phyloP scores from a whole-genome alignment of 1,140 invertebrate species.

The Augochlora pura region DNA sequence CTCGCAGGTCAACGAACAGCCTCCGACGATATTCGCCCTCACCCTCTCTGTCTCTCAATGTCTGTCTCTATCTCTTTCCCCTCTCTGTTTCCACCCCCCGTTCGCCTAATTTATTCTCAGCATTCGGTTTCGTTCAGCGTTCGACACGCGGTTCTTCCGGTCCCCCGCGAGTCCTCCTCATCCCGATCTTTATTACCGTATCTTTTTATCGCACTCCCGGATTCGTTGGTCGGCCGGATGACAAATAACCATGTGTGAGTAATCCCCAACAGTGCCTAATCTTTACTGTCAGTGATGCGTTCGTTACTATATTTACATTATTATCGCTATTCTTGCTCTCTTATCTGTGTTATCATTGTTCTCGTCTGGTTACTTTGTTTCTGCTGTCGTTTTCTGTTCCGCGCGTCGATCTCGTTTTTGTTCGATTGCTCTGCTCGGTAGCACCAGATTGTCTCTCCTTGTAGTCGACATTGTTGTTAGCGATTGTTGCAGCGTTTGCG shows the following conservation, averaged over 20 bases:
- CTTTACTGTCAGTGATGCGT: slow-evolving; percentile 64
- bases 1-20: too few relatives aligned
- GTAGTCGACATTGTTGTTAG: too few relatives aligned
- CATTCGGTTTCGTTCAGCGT: not conserved
- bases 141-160: too few relatives aligned
- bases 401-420: slow-evolving; percentile 9
- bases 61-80: not conserved
- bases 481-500: too few relatives aligned
- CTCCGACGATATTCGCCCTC: too few relatives aligned
- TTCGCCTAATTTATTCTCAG: not conserved
- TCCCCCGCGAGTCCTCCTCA: slow-evolving; percentile 36
- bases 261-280: slow-evolving; percentile 72
- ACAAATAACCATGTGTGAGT: slow-evolving; percentile 78
- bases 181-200: slow-evolving; percentile 54
- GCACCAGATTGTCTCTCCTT: too few relatives aligned
- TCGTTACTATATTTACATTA: slow-evolving; percentile 35
- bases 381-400: not conserved
- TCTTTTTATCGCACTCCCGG: slow-evolving; percentile 77
- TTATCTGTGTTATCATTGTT: slow-evolving; percentile 62
- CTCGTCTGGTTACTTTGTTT: slow-evolving; percentile 26
- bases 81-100: not conserved
- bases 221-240: slow-evolving; percentile 79
- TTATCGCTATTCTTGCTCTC: slow-evolving; percentile 37
- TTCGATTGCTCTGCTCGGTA: not conserved
- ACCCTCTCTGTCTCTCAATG: too few relatives aligned